Percentiles rank a stretch among this genome's conserved stretches.
These are phyloP conservation scores for Eclectus roratus DNA, from an alignment of 2,113 vertebrate genomes.

Conservation along the genomic window DNA sequence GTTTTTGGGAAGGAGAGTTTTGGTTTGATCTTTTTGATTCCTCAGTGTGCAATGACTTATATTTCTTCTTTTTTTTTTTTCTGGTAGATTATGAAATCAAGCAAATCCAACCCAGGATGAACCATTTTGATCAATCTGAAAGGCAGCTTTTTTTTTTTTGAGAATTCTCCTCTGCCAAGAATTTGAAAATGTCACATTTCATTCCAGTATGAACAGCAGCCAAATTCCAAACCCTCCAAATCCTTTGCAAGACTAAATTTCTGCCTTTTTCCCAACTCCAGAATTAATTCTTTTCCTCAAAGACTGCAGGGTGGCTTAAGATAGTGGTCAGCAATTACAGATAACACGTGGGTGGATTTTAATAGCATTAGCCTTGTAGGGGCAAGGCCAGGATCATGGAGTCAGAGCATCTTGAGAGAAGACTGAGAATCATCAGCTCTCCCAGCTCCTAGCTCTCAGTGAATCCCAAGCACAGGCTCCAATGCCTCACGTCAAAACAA, in stretches of 20 bases:
- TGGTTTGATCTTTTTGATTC: conserved; percentile 16
- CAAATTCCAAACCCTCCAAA: conserved; percentile 47
- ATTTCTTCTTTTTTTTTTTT: neutral
- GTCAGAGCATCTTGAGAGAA: neutral
- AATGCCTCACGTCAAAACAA: neutral
- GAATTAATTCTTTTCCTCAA: conserved; percentile 32
- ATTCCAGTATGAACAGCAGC: conserved; percentile 63
- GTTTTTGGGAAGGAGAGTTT: neutral
- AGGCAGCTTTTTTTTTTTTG: conserved; percentile 50
- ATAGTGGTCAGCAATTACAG: conserved; percentile 44
- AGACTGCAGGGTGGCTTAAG: conserved; percentile 15
- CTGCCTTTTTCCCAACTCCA: conserved; percentile 40
- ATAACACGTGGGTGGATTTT: neutral
- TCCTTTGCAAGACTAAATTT: conserved; percentile 37
- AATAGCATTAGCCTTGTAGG: neutral
- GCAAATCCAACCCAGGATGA: conserved; percentile 32
- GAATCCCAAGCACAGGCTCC: conserved; percentile 15
- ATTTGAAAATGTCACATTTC: conserved; percentile 66
- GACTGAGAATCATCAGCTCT: neutral
- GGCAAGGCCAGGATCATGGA: neutral
- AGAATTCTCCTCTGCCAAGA: conserved; percentile 56
- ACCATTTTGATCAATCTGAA: conserved; percentile 56
- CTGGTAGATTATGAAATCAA: conserved; percentile 49
- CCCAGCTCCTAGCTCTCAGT: neutral
- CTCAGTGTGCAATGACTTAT: neutral